A percentile compares a stretch with the other conserved stretches of the same genome.
Evolutionary conservation across 2,888 invertebrate genomes (phyloP).

Genomic region (Patella pellucida): DNA sequence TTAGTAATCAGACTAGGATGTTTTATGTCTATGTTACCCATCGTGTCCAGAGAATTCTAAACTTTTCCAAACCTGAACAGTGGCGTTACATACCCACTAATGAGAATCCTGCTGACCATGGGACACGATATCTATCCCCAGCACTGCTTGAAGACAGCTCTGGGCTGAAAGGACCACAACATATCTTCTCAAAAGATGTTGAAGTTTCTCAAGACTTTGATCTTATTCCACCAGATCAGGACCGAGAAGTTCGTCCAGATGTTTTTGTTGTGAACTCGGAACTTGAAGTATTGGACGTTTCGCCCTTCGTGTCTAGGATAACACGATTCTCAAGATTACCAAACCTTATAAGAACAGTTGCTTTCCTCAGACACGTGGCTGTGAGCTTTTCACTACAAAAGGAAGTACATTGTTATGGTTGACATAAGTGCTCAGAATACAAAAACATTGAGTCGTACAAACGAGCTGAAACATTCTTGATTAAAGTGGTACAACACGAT

Average conservation of each 20-base stretch:
- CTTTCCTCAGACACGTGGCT: not conserved
- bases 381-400: not conserved
- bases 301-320: too few species aligned
- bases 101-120: constrained; percentile 35
- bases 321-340: not conserved
- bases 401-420: too few species aligned
- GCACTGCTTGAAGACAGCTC: constrained; percentile 14
- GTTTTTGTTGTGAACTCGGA: too few species aligned
- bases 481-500: constrained; percentile 5
- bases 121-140: constrained; percentile 27
- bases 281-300: too few species aligned
- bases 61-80: constrained; percentile 18
- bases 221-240: not conserved
- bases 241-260: constrained; percentile 11
- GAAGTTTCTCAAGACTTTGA: not conserved
- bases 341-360: constrained; percentile 8
- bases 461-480: constrained; percentile 80
- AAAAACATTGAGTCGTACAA: not conserved
- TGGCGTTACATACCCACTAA: constrained; percentile 33
- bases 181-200: constrained; percentile 13
- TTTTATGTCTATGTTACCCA: too few species aligned
- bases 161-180: constrained; percentile 32
- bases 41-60: too few species aligned
- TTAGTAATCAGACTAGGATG: too few species aligned
- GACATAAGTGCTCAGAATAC: too few species aligned